Conservation (phyloP, 2,888 invertebrate genomes). For the Polylopha cassiicola region DNA sequence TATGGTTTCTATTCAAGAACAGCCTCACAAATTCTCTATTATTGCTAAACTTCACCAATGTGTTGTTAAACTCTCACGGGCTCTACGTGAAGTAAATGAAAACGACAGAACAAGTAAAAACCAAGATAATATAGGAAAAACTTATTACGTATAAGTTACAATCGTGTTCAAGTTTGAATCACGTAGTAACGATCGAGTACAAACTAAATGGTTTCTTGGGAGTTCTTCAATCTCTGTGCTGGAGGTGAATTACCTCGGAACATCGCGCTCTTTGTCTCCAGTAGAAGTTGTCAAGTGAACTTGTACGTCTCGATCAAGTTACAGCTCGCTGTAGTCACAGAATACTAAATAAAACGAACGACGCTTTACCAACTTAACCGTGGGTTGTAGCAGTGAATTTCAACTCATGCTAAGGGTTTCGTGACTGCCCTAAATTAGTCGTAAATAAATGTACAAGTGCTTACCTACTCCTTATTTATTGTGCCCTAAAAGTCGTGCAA, state of each 20-base stretch:
- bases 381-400: conserved; percentile 7
- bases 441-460: too few species aligned
- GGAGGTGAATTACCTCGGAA: conserved; percentile 29
- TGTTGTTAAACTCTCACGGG: too few species aligned
- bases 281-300: conserved; percentile 10
- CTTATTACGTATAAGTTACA: conserved; percentile 39
- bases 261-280: conserved; percentile 30
- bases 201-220: conserved; percentile 43
- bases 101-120: conserved; percentile 30
- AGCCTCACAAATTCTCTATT: too few species aligned
- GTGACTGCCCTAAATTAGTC: too few species aligned
- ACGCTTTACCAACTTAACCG: conserved; percentile 14
- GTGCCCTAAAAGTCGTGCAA: too few species aligned
- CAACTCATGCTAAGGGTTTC: conserved; percentile 1
- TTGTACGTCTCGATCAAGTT: conserved; percentile 18
- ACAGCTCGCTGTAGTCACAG: conserved; percentile 11
- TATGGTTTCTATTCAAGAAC: too few species aligned
- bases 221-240: conserved; percentile 32
- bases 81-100: conserved; percentile 3
- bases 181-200: conserved; percentile 49
- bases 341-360: conserved; percentile 20
- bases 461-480: too few species aligned
- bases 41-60: too few species aligned
- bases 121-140: conserved; percentile 38
- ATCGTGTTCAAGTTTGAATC: conserved; percentile 42